Conservation (phyloP, 2,113 vertebrate species). For the Etia nguti region DNA sequence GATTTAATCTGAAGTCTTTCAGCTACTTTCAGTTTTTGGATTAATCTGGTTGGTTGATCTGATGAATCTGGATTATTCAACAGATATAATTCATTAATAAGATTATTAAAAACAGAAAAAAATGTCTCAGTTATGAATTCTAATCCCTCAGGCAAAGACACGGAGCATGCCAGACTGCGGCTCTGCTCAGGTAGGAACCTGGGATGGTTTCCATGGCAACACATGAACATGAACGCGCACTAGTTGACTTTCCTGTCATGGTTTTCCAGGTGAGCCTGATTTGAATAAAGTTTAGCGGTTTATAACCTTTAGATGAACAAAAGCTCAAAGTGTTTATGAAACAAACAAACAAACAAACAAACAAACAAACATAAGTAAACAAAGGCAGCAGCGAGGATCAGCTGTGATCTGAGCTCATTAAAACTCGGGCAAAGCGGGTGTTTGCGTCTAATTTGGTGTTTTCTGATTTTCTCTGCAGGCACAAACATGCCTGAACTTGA, state of each 20-base stretch:
- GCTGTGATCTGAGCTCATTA: neutral
- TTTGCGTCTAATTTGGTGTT: neutral
- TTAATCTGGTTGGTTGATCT: neutral
- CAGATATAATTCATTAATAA: neutral
- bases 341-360: neutral
- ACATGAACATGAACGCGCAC: neutral
- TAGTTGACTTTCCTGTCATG: neutral
- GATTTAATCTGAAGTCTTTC: neutral
- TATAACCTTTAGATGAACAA: neutral
- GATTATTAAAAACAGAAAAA: neutral
- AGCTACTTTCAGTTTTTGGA: neutral
- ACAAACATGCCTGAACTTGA: neutral
- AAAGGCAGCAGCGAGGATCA: neutral
- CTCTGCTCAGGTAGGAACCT: neutral
- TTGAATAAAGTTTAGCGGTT: neutral
- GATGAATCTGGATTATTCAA: neutral
- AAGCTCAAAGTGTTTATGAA: neutral
- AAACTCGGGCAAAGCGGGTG: neutral
- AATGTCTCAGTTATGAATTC: neutral
- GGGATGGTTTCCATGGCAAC: neutral
- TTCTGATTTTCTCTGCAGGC: neutral
- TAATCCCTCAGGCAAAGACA: neutral
- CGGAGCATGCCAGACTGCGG: neutral
- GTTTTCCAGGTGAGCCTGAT: neutral
- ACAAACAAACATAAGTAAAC: neutral